Evolutionary conservation across 2,888 invertebrate species (phyloP).

Genomic region (Ophion costatus): DNA sequence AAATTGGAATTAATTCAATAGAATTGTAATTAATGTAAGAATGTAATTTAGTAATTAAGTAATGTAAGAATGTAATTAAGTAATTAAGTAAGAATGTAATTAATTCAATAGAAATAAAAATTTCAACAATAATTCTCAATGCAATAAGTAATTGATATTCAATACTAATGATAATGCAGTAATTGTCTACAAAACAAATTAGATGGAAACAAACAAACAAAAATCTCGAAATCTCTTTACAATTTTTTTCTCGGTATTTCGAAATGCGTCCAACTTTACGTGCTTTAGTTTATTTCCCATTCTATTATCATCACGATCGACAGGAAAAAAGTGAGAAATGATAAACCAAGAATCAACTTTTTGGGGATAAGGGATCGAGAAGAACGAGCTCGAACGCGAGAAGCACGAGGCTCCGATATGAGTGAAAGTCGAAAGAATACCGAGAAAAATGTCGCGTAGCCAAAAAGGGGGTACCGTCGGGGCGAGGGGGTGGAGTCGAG

Average conservation of each 20-base stretch:
- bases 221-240: neutral
- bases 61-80: too few relatives aligned
- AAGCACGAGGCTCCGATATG: constrained; percentile 20
- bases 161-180: neutral
- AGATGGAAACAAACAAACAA: neutral
- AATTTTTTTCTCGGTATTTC: neutral
- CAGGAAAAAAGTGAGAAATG: neutral
- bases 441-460: neutral
- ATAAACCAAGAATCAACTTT: neutral
- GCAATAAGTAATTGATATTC: neutral
- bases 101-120: too few relatives aligned
- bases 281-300: neutral
- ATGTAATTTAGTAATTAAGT: too few relatives aligned
- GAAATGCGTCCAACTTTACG: neutral
- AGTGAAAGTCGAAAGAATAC: constrained; percentile 28
- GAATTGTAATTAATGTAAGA: too few relatives aligned
- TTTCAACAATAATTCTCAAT: neutral
- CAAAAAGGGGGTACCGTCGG: constrained; percentile 11
- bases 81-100: too few relatives aligned
- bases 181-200: neutral
- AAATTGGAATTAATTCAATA: neutral
- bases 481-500: constrained; percentile 16
- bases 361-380: neutral
- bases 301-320: neutral
- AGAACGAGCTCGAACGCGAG: neutral